These are phyloP conservation scores for Acleris holmiana DNA, from an alignment of 2,888 invertebrate genomes.

Conservation along the genomic window DNA sequence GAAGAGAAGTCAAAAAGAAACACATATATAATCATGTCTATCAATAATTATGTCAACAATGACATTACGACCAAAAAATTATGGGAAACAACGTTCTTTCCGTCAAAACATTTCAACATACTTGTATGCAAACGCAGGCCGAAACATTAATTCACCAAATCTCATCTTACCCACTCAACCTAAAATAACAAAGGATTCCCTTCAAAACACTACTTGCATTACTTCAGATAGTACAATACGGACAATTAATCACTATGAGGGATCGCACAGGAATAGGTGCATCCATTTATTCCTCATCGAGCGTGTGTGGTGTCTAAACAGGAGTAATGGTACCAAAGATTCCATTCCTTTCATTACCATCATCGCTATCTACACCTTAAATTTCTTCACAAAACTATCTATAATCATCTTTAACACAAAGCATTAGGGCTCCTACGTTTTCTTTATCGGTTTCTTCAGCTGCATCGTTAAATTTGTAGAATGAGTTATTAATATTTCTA, in stretches of 20 bases:
- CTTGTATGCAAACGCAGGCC: too few relatives aligned
- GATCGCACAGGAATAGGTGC: conserved; percentile 38
- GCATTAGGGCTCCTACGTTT: background rate
- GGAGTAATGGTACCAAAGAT: conserved; percentile 37
- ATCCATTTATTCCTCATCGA: conserved; percentile 38
- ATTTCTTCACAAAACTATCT: background rate
- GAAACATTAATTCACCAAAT: background rate
- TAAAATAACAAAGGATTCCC: conserved; percentile 14
- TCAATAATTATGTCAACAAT: too few relatives aligned
- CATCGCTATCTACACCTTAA: conserved; percentile 9
- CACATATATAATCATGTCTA: too few relatives aligned
- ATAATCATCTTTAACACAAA: conserved; percentile 5
- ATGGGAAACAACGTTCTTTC: too few relatives aligned
- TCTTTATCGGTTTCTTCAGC: background rate
- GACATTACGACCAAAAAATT: too few relatives aligned
- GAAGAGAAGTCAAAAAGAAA: too few relatives aligned
- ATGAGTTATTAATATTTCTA: conserved; percentile 36
- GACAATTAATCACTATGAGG: conserved; percentile 39
- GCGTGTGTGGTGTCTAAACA: conserved; percentile 37
- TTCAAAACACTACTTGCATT: conserved; percentile 28
- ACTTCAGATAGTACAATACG: conserved; percentile 32
- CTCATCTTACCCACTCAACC: background rate
- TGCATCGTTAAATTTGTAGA: conserved; percentile 19
- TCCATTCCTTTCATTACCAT: conserved; percentile 34
- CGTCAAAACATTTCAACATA: too few relatives aligned